Evolutionary conservation across 23 tunicate species (phyloP).

Genomic region (Halocynthia roretzi): DNA sequence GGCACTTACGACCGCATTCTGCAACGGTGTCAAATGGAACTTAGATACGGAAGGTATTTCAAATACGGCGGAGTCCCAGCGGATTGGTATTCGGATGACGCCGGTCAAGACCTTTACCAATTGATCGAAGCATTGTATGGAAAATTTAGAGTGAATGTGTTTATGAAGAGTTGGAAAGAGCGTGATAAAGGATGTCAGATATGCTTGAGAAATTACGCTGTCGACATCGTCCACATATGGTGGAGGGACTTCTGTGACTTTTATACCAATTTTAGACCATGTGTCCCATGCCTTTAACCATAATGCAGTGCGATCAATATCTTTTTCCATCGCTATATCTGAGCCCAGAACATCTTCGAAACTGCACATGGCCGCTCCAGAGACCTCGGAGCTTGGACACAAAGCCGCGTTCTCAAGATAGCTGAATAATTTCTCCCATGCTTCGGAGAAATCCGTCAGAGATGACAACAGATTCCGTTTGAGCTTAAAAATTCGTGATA

Average conservation of each 20-base stretch:
- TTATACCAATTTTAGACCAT: conserved; percentile 78
- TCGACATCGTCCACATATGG: conserved; percentile 55
- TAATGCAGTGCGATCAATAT: background rate
- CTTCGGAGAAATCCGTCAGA: conserved; percentile 38
- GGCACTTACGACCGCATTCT: conserved; percentile 8
- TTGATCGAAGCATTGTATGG: conserved; percentile 40
- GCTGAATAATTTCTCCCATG: conserved; percentile 71
- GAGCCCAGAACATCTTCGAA: conserved; percentile 82
- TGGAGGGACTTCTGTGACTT: conserved; percentile 65
- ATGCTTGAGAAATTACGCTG: conserved; percentile 76
- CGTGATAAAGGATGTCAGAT: conserved; percentile 54
- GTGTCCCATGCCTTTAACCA: conserved; percentile 62
- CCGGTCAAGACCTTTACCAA: conserved; percentile 57
- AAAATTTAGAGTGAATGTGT: conserved; percentile 38
- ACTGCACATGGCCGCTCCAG: conserved; percentile 83
- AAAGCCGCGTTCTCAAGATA: conserved; percentile 67
- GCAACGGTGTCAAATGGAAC: conserved; percentile 11
- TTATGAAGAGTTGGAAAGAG: conserved; percentile 60
- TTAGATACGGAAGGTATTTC: conserved; percentile 14
- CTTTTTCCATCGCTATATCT: background rate
- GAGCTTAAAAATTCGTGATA: conserved; percentile 73
- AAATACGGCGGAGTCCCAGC: conserved; percentile 77
- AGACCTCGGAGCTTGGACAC: conserved; percentile 56
- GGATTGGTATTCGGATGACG: conserved; percentile 66
- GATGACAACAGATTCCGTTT: conserved; percentile 42